These are phyloP conservation scores for Lates calcarifer DNA, from an alignment of 2,113 vertebrate species.

Conservation along the genomic window DNA sequence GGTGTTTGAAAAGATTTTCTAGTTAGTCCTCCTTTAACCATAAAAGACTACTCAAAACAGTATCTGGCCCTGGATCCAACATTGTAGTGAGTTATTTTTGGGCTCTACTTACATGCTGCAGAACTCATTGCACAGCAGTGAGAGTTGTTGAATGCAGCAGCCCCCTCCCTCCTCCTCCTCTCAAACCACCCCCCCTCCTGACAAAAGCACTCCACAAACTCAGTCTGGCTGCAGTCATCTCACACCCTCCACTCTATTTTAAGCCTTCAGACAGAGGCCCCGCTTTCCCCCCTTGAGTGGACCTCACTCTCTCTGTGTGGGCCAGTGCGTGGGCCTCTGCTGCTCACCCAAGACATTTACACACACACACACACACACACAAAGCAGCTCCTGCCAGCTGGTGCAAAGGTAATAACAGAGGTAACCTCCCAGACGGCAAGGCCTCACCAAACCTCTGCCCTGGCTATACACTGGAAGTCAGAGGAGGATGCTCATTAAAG, in stretches of 20 bases:
- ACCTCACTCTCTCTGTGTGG: slow-evolving; percentile 72
- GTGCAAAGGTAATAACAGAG: slow-evolving; percentile 69
- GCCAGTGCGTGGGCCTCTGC: slow-evolving; percentile 51
- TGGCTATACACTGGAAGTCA: slow-evolving; percentile 13
- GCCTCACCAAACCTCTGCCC: slow-evolving; percentile 42
- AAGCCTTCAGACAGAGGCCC: slow-evolving; percentile 68
- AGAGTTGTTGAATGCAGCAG: slow-evolving; percentile 47
- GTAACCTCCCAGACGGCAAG: slow-evolving; percentile 41
- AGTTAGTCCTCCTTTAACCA: background rate
- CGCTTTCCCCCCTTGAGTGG: slow-evolving; percentile 52
- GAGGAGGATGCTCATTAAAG: slow-evolving; percentile 51
- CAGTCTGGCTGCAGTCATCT: slow-evolving; percentile 60
- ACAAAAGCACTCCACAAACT: slow-evolving; percentile 61
- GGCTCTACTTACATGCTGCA: slow-evolving; percentile 47
- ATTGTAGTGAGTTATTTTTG: slow-evolving; percentile 65
- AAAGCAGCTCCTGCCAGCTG: slow-evolving; percentile 64
- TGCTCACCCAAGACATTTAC: slow-evolving; percentile 41
- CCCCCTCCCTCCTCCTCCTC: background rate
- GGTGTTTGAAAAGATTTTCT: background rate
- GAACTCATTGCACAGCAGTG: slow-evolving; percentile 51
- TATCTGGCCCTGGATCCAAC: slow-evolving; percentile 37
- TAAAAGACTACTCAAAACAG: background rate
- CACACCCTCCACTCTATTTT: slow-evolving; percentile 79
- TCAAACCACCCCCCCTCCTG: slow-evolving; percentile 19
- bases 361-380: slow-evolving; percentile 44